Conservation (phyloP, 2,113 vertebrate genomes). For the Rhinolophus sinicus region DNA sequence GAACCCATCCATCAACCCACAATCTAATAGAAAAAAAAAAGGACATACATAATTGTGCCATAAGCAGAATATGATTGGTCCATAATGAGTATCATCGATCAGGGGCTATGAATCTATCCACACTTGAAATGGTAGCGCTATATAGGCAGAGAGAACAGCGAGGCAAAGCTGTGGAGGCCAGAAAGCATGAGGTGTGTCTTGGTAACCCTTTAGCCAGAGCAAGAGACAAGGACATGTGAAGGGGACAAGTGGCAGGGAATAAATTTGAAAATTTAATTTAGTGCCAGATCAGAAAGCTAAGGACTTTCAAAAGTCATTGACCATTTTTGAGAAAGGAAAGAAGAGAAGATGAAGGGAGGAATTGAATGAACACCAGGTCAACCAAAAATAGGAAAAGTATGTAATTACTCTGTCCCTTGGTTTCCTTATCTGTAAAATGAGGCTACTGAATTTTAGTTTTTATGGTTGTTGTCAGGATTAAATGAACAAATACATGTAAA, state of each 20-base stretch:
- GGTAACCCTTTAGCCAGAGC: neutral
- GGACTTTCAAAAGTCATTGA: neutral
- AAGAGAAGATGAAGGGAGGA: neutral
- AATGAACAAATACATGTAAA: neutral
- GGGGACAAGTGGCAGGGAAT: neutral
- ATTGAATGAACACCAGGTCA: neutral
- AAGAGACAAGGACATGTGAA: neutral
- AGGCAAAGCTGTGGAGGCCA: neutral
- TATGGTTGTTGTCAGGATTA: neutral
- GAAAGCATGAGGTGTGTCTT: neutral
- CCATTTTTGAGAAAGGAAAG: neutral
- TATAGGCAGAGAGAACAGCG: neutral
- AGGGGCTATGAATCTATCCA: neutral
- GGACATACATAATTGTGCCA: too few relatives aligned
- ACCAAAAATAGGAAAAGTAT: neutral
- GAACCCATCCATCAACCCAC: neutral
- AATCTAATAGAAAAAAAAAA: neutral
- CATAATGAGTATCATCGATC: neutral
- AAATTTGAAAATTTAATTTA: neutral
- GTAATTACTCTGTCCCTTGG: neutral
- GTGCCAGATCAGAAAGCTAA: neutral
- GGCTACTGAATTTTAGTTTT: neutral
- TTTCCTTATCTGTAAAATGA: neutral
- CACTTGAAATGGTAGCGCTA: neutral
- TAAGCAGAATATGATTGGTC: neutral